phyloP scores from a whole-genome alignment of 2,888 invertebrate species.

The Gymnoscelis rufifasciata region DNA sequence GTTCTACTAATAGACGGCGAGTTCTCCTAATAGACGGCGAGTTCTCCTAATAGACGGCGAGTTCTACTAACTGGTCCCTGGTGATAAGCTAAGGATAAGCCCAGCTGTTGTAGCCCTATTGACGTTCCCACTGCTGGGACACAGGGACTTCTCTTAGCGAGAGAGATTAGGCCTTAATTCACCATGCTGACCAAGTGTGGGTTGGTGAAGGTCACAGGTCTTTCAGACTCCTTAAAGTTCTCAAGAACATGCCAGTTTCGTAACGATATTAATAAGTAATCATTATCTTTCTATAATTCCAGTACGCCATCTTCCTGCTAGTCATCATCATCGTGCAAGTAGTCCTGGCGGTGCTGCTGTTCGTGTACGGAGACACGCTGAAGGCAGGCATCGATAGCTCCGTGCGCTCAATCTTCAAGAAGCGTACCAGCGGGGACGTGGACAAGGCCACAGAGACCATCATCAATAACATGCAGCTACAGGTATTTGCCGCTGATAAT shows the following conservation, averaged over 20 bases:
- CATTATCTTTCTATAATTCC: slow-evolving; percentile 36
- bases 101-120: background rate
- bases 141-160: no score
- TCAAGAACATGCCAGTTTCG: no score
- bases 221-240: no score
- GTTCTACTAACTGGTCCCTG: no score
- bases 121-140: background rate
- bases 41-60: background rate
- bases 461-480: slow-evolving; percentile 81
- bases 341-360: slow-evolving; percentile 82
- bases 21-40: background rate
- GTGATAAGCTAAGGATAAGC: no score
- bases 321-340: slow-evolving; percentile 86
- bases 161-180: no score
- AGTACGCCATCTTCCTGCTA: slow-evolving; percentile 86
- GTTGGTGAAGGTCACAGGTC: no score
- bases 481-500: slow-evolving; percentile 50
- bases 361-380: slow-evolving; percentile 80
- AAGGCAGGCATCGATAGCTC: slow-evolving; percentile 67
- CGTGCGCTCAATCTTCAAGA: slow-evolving; percentile 48
- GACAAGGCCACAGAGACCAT: slow-evolving; percentile 71
- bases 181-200: no score
- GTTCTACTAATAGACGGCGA: slow-evolving; percentile 37
- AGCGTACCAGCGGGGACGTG: slow-evolving; percentile 33
- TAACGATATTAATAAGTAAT: no score